Evolutionary conservation across 2,113 vertebrate genomes (phyloP), one percentile per base, ranked within the genome.

Genomic region (Morone saxatilis): DNA sequence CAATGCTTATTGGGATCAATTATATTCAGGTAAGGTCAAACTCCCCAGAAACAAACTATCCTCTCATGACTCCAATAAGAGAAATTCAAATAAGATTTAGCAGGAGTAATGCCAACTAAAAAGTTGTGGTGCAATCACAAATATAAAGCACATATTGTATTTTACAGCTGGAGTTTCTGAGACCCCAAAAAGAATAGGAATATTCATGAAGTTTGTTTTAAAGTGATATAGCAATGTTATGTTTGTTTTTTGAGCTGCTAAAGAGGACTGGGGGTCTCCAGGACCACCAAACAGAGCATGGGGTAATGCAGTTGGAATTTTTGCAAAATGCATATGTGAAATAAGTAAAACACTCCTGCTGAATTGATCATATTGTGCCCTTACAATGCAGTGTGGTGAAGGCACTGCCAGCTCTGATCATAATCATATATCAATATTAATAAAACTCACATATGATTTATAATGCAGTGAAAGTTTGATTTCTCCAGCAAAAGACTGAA

Each of bases 351-450:
- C 19, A 25, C 3, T 6, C 14, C 5, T n/a, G 16, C 20, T 50
- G 10, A 45, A 57, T 7, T 71, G 51, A 41, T 67, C 13, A 20
- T 17, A 36, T 66, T 2, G 19, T n/a, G 4, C 19, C 10, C 4
- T 53, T 20, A 45, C 6, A 51, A 20, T 17, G 13, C 19, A 47
- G 45, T 45, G 38, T 48, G 19, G 40, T 16, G 56, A 38, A 25
- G 41, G n/a, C 10, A 20, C 59, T 1, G 22, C 69, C 47, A 63
- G 43, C 45, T 68, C 56, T n/a, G 17, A 83, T 70, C 38, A 25
- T 5, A 57, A 54, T 61, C 82, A 69, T 51, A 65, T 25, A 85
- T 85, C 80, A 65, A 48, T 50, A 62, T 71, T 47, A 76, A 75
- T 38, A 7, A 60, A 60, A 47, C 51, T 68, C 66, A 67, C 20